Base-by-base conservation (phyloP, 2,113 vertebrate species). In the Epinephelus moara region DNA sequence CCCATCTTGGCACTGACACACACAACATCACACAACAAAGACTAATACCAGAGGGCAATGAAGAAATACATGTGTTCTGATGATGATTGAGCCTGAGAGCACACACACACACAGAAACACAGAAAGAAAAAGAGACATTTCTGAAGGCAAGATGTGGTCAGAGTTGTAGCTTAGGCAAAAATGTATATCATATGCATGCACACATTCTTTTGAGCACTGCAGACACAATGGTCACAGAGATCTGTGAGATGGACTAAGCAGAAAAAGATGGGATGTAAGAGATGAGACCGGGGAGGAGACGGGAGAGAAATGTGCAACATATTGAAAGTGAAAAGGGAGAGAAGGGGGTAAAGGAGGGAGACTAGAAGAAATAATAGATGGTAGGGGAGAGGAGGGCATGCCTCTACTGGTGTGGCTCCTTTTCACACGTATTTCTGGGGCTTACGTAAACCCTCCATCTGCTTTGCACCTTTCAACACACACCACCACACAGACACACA, bases 401-500 rank as follows among this genome's bases (percentile, higher is more conserved):
- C 81, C 92, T 91, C 82, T 84, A 91, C 94, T 91, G 88, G 93
- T 82, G 79, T 42, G 68, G 81, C 86, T 90, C 21, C 89, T 85
- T 89, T 87, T 86, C 78, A 82, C 86, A 84, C 71, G 80, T 78
- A 85, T 83, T 89, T 91, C 86, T 87, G 78, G 78, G 89, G 74
- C 86, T 94, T 93, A 93, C 79, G 88, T 93, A 91, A 94, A 79
- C 76, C 82, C 82, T 91, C 68, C 87, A 92, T 92, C 91, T 93
- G 92, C 88, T 81, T 30, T 27, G 55, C 89, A 91, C 86, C 83
- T 88, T 88, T 82, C 63, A 67, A 42, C 78, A 59, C 60, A 47
- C 81, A 45, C 56, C 40, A 40, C 50, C 61, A 69, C 68, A 69
- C 63, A 73, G 70, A 79, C 74, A 80, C 75, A 75, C 59, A 62